Percentiles rank a stretch among this genome's conserved stretches.
These are phyloP conservation scores for Cephus runcator DNA, from an alignment of 2,888 invertebrate species.

Conservation along the genomic window DNA sequence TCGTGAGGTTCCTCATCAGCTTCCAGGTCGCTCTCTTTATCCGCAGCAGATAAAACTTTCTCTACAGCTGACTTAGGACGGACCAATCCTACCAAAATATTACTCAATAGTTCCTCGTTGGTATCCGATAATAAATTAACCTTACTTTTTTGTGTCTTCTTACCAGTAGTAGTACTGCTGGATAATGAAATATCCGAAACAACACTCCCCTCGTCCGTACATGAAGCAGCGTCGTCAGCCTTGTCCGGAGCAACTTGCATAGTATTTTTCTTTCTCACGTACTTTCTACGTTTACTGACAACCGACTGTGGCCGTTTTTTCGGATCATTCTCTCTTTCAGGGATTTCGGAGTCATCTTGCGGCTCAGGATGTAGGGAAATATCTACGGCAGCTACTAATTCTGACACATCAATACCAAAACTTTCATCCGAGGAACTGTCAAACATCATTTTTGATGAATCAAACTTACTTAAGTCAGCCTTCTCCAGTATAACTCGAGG, in stretches of 20 bases:
- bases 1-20: constrained; percentile 31
- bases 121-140: constrained; percentile 18
- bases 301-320: background rate
- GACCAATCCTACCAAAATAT: constrained; percentile 39
- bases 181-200: constrained; percentile 51
- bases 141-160: constrained; percentile 22
- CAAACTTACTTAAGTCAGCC: constrained; percentile 51
- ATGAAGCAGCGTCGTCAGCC: constrained; percentile 30
- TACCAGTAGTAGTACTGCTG: constrained; percentile 31
- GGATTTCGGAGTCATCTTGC: constrained; percentile 13
- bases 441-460: constrained; percentile 45
- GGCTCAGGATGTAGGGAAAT: constrained; percentile 50
- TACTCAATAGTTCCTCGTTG: constrained; percentile 43
- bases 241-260: constrained; percentile 14
- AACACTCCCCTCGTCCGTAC: constrained; percentile 48
- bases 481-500: constrained; percentile 49
- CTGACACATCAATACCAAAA: constrained; percentile 54
- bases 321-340: background rate
- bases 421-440: constrained; percentile 61
- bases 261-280: background rate
- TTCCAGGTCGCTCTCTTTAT: constrained; percentile 36
- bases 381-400: constrained; percentile 50
- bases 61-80: constrained; percentile 13
- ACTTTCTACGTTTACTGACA: constrained; percentile 4
- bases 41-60: constrained; percentile 17